Evolutionary conservation across 2,888 invertebrate species (phyloP), one percentile per base, ranked within the genome.

Genomic region (Microctonus brassicae): DNA sequence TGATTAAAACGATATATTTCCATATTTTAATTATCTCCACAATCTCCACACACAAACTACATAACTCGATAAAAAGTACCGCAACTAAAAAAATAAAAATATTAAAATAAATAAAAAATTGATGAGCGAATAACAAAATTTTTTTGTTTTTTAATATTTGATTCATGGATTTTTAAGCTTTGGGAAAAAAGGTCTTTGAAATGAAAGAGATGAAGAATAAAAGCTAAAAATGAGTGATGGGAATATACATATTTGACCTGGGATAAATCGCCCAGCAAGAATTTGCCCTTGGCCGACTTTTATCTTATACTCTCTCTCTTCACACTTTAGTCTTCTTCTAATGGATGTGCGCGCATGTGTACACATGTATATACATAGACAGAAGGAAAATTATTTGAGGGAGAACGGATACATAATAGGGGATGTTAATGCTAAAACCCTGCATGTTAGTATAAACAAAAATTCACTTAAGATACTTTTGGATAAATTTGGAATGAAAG

Each of bases 271-370:
- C 62, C 39, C 24, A 39, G n/a, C 13, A 62, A 17, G 17, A 17
- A 29, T 36, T n/a, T 24, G 62, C 62, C 62, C 62, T 62, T 62
- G 62, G 39, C 62, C 42, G 62, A 62, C 34, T 60, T 60, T 60
- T 20, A 60, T 62, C 39, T 24, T 20, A n/a, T 34, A 5, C 34
- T 17, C 11, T 17, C 10, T 62, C 42, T 6, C 36, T 24, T 36
- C 20, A n/a, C 24, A 22, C 20, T 13, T 13, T n/a, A 13, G 24
- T 33, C 17, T 20, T n/a, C 33, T n/a, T 20, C 20, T 22, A 36
- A 22, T 61, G 61, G 36, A 20, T 34, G 36, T 34, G 36, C 33
- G 22, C 22, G 36, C 34, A 34, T 34, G 61, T 33, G 22, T 20
- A 22, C n/a, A 39, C 5, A 39, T 39, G n/a, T 6, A 13, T n/a